phyloP scores from a whole-genome alignment of 2,113 vertebrate genomes.

The Entomyzon cyanotis region DNA sequence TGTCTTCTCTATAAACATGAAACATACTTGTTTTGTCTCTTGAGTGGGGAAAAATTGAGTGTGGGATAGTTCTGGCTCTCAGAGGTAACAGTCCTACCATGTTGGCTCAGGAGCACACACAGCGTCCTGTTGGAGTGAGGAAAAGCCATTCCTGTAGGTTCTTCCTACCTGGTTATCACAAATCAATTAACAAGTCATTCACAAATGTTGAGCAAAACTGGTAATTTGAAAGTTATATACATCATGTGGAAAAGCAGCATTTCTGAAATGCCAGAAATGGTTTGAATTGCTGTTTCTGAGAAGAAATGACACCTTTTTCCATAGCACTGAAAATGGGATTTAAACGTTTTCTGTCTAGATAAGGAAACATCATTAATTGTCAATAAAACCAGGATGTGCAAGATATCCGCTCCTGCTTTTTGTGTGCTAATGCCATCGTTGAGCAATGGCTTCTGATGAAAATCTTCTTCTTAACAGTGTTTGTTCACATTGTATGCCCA shows the following conservation, averaged over 20 bases:
- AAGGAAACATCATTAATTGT: neutral
- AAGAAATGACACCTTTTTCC: neutral
- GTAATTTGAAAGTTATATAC: neutral
- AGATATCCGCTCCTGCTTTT: neutral
- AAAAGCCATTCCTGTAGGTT: neutral
- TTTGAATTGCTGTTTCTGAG: neutral
- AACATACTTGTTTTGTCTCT: rapidly evolving
- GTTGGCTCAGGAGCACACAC: neutral
- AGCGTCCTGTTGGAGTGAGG: neutral
- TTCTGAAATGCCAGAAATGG: neutral
- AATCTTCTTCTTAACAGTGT: neutral
- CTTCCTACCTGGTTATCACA: neutral
- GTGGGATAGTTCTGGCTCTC: neutral
- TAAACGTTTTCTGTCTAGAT: neutral
- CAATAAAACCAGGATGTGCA: neutral
- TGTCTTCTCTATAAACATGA: neutral
- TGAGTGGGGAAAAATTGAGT: neutral
- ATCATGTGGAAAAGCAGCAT: neutral
- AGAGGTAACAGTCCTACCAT: neutral
- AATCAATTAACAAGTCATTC: neutral
- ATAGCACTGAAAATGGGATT: neutral
- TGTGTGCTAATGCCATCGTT: neutral
- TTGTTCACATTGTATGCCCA: neutral
- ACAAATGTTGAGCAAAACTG: neutral
- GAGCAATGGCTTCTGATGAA: neutral